phyloP scores from a whole-genome alignment of 2,888 invertebrate genomes.

The Cerastis rubricosa region DNA sequence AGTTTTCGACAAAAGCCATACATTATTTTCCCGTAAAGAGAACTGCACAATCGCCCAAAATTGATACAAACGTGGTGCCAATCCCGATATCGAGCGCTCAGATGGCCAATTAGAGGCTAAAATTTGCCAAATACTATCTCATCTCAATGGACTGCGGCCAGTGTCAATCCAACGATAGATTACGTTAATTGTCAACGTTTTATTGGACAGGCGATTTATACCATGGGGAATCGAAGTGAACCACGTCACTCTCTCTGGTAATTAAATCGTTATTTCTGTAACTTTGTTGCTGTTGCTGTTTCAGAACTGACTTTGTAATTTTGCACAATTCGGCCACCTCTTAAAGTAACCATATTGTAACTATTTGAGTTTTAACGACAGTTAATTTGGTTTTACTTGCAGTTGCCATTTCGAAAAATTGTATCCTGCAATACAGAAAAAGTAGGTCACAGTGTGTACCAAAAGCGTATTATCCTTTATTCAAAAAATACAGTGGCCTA shows the following conservation, averaged over 20 bases:
- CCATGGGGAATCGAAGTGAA: slow-evolving; percentile 66
- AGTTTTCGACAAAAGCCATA: not conserved
- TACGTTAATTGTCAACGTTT: slow-evolving; percentile 79
- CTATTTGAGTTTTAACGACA: slow-evolving; percentile 11
- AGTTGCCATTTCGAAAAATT: slow-evolving; percentile 1
- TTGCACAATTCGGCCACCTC: slow-evolving; percentile 8
- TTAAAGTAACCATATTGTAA: slow-evolving; percentile 15
- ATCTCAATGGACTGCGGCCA: slow-evolving; percentile 58
- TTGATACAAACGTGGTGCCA: slow-evolving; percentile 34
- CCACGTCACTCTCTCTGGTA: slow-evolving; percentile 55
- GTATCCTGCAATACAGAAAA: not conserved
- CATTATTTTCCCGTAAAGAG: slow-evolving; percentile 1
- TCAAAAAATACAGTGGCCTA: slow-evolving; percentile 57
- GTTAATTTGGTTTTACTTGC: not conserved
- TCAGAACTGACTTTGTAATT: slow-evolving; percentile 28
- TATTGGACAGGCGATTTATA: slow-evolving; percentile 79
- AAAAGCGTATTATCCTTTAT: slow-evolving; percentile 25
- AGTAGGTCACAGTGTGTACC: not conserved
- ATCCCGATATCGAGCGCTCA: slow-evolving; percentile 33
- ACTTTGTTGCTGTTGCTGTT: slow-evolving; percentile 34
- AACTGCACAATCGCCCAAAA: slow-evolving; percentile 29
- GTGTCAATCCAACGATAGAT: slow-evolving; percentile 79
- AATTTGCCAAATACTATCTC: slow-evolving; percentile 58
- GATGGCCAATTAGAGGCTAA: slow-evolving; percentile 56
- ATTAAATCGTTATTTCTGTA: slow-evolving; percentile 57